Conservation (phyloP, 1,140 invertebrate species). For the Glossosoma conforme region DNA sequence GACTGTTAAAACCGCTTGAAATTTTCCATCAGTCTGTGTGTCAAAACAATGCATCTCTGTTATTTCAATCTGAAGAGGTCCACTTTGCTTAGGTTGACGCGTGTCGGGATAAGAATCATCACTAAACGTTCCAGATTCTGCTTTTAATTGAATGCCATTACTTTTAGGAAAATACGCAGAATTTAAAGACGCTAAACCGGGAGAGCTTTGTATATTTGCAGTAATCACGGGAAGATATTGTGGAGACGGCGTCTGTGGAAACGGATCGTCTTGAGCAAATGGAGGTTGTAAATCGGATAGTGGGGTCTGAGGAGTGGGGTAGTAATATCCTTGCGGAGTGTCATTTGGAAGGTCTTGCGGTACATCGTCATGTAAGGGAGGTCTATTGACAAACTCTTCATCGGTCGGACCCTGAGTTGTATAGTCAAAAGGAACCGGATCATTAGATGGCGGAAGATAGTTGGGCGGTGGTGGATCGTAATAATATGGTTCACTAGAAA, state of each 20-base stretch:
- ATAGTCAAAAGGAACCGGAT: constrained; percentile 9
- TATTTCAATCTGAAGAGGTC: constrained; percentile 23
- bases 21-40: constrained; percentile 24
- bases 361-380: constrained; percentile 17
- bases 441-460: constrained; percentile 21
- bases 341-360: constrained; percentile 9
- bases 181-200: not conserved
- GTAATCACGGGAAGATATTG: constrained; percentile 22
- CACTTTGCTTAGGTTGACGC: constrained; percentile 9
- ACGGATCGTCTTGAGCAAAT: constrained; percentile 19
- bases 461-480: constrained; percentile 17
- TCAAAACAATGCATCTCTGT: constrained; percentile 30
- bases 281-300: constrained; percentile 23
- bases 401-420: constrained; percentile 16
- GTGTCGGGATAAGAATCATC: constrained; percentile 3
- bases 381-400: constrained; percentile 22
- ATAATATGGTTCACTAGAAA: constrained; percentile 13
- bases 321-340: constrained; percentile 20
- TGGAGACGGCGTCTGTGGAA: not conserved
- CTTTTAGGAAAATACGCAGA: constrained; percentile 1
- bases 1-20: constrained; percentile 25
- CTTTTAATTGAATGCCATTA: not conserved
- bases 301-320: constrained; percentile 17
- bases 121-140: not conserved
- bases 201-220: not conserved